Evolutionary conservation across 2,113 vertebrate genomes (phyloP), one percentile per base, ranked within the genome.

Genomic region (Numenius arquata): DNA sequence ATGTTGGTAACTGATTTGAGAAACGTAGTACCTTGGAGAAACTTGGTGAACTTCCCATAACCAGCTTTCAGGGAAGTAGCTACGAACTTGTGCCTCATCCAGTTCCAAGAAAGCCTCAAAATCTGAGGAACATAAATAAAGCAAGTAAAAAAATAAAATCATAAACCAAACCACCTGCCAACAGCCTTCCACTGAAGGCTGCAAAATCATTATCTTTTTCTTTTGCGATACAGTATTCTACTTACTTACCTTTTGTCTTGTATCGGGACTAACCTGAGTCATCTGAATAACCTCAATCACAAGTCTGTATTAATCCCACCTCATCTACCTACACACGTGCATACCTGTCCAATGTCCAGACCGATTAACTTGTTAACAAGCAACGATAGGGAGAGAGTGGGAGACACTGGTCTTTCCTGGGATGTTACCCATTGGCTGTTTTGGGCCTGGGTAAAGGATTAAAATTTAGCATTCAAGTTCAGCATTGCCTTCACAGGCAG

Each of bases 1-100:
- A 82, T 47, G 18, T 32, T 66, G 48, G 32, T 29, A 77, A 91
- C 58, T 48, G 52, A 40, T 78, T 27, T 43, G 63, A 71, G 83
- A 41, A 75, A 25, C 76, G 59, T 3, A 61, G 45, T 98, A 98
- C 98, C 98, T 97, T 89, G 71, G 29, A 30, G 94, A 61, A 58
- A 98, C 93, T 52, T 79, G 95, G 52, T 99, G 98, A 90, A 99
- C 99, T 97, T 99, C 99, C 99, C 99, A 99, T 34, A 99, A 89
- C 99, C 99, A 99, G 84, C 99, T 99, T 94, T 99, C 99, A 43
- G 99, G 99, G 86, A 99, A 99, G 96, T 98, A 99, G 95, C 99
- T 99, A 38, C 99, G 98, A 79, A 99, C 97, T 86, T 98, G 95
- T 62, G 98, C 95, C 6, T 98, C 96, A 22, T 81, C 96, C 55